Percentiles rank a stretch among this genome's conserved stretches.
Conservation (phyloP, 1,140 invertebrate genomes). For the Acromyrmex heyeri region DNA sequence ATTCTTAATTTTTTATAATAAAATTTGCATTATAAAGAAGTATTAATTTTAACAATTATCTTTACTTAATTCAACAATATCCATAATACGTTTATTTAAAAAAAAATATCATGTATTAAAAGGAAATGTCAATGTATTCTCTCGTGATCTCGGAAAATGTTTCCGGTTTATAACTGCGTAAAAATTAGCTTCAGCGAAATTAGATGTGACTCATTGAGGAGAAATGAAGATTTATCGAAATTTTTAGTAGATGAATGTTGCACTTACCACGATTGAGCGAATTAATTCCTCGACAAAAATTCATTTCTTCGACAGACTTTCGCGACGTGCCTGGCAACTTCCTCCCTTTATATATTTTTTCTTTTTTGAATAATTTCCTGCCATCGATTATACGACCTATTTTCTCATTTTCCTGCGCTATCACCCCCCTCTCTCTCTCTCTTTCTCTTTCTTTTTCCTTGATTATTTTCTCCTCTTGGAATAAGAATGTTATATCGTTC, state of each 20-base stretch:
- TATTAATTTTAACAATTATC: background rate
- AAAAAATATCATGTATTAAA: background rate
- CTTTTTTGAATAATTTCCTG: conserved; percentile 58
- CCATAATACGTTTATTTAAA: background rate
- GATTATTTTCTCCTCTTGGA: background rate
- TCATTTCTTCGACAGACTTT: conserved; percentile 51
- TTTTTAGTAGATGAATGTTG: background rate
- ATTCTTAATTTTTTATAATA: background rate
- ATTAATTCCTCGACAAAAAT: conserved; percentile 42
- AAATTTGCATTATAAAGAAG: background rate
- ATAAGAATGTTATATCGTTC: conserved; percentile 36
- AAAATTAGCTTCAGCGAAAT: conserved; percentile 24
- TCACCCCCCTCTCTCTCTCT: background rate
- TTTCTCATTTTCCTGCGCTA: conserved; percentile 39
- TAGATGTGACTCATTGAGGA: background rate
- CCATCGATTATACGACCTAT: conserved; percentile 47
- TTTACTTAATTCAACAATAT: background rate
- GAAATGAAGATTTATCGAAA: conserved; percentile 18
- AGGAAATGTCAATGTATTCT: background rate
- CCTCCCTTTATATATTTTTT: conserved; percentile 40
- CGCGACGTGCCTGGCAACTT: background rate
- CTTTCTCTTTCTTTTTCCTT: background rate
- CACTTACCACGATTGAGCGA: background rate
- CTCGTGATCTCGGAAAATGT: background rate
- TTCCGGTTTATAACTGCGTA: conserved; percentile 5